phyloP scores from a whole-genome alignment of 2,888 invertebrate species.

The Sphaerophoria taeniata region DNA sequence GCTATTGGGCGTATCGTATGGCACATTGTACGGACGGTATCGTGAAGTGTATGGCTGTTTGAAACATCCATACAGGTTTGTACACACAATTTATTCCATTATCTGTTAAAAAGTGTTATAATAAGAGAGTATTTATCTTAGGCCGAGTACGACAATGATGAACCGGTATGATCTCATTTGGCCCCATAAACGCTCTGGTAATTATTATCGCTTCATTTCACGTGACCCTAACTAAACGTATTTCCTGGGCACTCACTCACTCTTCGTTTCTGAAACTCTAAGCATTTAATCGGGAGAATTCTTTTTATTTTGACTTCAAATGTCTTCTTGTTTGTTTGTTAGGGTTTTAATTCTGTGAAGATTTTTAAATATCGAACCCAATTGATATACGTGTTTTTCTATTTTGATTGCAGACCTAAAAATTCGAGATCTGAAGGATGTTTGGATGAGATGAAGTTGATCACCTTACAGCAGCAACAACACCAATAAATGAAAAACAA shows the following conservation, averaged over 20 bases:
- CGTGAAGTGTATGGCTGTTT: conserved; percentile 94
- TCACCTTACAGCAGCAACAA: background rate
- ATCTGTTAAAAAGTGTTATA: conserved; percentile 4
- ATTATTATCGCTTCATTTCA: conserved; percentile 83
- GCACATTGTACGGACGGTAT: conserved; percentile 94
- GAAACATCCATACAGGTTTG: conserved; percentile 92
- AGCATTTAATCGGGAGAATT: too few species aligned
- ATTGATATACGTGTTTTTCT: background rate
- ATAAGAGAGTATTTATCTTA: background rate
- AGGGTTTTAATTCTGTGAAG: too few species aligned
- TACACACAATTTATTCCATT: conserved; percentile 6
- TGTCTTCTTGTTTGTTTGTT: too few species aligned
- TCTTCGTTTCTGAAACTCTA: too few species aligned
- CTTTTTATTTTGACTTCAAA: too few species aligned
- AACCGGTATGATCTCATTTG: conserved; percentile 86
- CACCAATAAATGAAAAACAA: background rate
- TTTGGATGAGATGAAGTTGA: conserved; percentile 64
- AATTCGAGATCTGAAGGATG: conserved; percentile 54
- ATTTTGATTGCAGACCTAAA: conserved; percentile 42
- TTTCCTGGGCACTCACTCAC: too few species aligned
- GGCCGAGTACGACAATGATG: conserved; percentile 70
- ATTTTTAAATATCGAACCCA: too few species aligned
- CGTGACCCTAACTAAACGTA: background rate
- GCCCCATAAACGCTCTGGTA: conserved; percentile 88
- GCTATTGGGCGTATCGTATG: conserved; percentile 94